These are phyloP conservation scores for Oopsacas minuta DNA, from an alignment of 37 sponge, comb jelly and placozoan genomes.

Conservation along the genomic window DNA sequence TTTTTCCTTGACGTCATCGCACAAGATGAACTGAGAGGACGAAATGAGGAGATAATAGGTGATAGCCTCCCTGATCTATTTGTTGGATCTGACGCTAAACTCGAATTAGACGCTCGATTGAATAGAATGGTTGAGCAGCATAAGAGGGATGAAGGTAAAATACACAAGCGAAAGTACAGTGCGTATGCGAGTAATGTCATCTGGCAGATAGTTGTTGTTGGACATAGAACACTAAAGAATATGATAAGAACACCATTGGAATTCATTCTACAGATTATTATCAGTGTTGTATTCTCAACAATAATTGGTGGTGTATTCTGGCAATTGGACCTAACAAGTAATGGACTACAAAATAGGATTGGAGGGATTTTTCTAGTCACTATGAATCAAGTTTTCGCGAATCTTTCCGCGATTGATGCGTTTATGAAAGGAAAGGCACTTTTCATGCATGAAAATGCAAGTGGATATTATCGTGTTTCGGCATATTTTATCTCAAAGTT, in stretches of 20 bases:
- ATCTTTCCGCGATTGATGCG: slow-evolving; percentile 53
- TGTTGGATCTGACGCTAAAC: background rate
- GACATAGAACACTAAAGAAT: background rate
- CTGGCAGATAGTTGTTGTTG: background rate
- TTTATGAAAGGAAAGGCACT: slow-evolving; percentile 45
- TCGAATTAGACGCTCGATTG: background rate
- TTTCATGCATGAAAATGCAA: slow-evolving; percentile 73
- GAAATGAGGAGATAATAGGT: background rate
- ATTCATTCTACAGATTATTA: slow-evolving; percentile 10
- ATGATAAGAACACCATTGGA: background rate
- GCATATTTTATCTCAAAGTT: slow-evolving; percentile 54
- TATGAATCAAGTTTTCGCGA: slow-evolving; percentile 53
- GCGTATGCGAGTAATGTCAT: background rate
- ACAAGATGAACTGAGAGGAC: slow-evolving; percentile 24
- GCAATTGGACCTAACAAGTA: background rate
- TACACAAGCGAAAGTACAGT: background rate
- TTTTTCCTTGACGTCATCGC: slow-evolving; percentile 61
- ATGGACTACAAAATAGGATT: slow-evolving; percentile 35
- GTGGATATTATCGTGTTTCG: slow-evolving; percentile 73
- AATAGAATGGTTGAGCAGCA: background rate
- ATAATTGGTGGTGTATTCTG: slow-evolving; percentile 34
- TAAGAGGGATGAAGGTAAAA: background rate
- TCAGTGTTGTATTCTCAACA: slow-evolving; percentile 25
- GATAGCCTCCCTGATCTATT: background rate
- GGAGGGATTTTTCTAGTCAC: slow-evolving; percentile 72